Evolutionary conservation across 2,113 vertebrate genomes (phyloP), one percentile per base, ranked within the genome.

Genomic region (Ramphastos sulfuratus): DNA sequence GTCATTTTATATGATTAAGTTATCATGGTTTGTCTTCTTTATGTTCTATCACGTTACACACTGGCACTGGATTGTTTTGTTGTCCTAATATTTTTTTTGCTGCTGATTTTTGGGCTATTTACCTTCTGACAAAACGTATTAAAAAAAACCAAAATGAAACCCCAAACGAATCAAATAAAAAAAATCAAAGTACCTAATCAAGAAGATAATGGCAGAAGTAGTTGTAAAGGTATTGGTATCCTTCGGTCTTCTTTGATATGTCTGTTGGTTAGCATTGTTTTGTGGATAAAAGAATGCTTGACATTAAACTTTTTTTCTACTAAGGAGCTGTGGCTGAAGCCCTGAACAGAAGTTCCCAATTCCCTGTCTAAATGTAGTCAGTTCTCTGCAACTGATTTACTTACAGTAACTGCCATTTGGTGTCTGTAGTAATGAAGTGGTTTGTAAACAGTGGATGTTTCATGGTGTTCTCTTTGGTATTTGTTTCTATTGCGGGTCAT

Each of bases 371-470:
- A 96, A 97, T 85, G 94, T 95, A 92, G 92, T 94, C 97, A 96
- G 93, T 97, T 96, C 93, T 97, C 72, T 81, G 93, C 93, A 97
- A 95, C 96, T 97, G 97, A 97, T 97, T 97, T 97, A 97, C 97
- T 97, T 96, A 97, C 97, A 97, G 97, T 98, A 97, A 97, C 98
- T 98, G 97, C 97, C 98, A 97, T 97, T 97, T 97, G 94, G 95
- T 98, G 97, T 98, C 97, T 95, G 97, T 98, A 97, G 95, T 98
- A 97, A 98, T 98, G 94, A 96, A 97, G 98, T 98, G 97, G 95
- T 95, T 98, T 98, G 97, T 98, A 98, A 96, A 91, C 96, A 95
- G 98, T 98, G 97, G 96, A 72, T 58, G 96, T 98, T 98, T 92
- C 97, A 95, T 97, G 66, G 98, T 98, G 95, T 98, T 97, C 97